phyloP scores from a whole-genome alignment of 2,888 invertebrate genomes.

The Sisyra terminalis region DNA sequence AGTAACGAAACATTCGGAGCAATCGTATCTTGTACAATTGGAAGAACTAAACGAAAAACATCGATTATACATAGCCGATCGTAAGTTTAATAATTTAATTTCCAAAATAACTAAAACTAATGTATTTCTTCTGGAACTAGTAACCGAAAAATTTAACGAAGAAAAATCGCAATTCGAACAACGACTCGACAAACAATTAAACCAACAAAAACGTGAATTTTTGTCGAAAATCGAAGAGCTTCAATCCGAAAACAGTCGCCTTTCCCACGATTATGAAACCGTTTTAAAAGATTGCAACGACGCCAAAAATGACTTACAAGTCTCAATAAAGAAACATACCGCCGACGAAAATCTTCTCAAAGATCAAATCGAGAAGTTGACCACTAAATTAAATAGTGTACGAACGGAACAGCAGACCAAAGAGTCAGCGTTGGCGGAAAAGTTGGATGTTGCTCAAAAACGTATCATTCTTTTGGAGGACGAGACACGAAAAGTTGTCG shows the following conservation, averaged over 20 bases:
- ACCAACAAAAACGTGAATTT: conserved; percentile 14
- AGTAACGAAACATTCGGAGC: conserved; percentile 23
- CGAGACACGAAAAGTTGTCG: conserved; percentile 21
- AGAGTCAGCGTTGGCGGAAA: conserved; percentile 18
- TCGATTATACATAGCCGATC: conserved; percentile 18
- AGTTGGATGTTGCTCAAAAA: conserved; percentile 15
- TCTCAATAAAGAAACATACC: conserved; percentile 15
- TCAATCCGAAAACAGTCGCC: conserved; percentile 26
- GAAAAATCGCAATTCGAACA: conserved; percentile 9
- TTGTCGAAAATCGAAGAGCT: conserved; percentile 24
- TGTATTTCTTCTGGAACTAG: background rate
- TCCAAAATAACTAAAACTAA: background rate
- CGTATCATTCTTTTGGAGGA: conserved; percentile 20
- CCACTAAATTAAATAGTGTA: background rate
- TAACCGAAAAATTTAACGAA: conserved; percentile 16
- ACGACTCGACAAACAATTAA: background rate
- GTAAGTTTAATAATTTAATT: conserved; percentile 17
- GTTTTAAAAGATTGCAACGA: conserved; percentile 21
- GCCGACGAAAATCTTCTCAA: conserved; percentile 3
- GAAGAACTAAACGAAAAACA: conserved; percentile 20
- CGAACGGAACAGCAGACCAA: conserved; percentile 19
- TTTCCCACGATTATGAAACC: conserved; percentile 19
- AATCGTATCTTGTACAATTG: conserved; percentile 20
- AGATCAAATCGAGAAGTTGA: conserved; percentile 1
- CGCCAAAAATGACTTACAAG: conserved; percentile 16